Conservation (phyloP, 2,113 vertebrate species). For the Platanista minor region DNA sequence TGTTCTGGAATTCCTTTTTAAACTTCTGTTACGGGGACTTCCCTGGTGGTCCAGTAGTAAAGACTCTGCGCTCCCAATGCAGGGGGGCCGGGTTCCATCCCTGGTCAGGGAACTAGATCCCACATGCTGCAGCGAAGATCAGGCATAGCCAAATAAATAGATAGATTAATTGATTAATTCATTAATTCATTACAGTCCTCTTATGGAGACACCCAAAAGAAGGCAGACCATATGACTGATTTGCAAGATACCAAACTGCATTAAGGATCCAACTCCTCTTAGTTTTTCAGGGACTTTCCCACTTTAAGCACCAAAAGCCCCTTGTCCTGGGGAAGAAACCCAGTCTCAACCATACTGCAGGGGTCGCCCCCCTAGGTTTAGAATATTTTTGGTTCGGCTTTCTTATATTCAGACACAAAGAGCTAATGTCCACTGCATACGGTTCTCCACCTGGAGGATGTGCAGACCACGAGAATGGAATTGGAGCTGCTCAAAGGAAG, state of each 20-base stretch:
- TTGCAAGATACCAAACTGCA: not conserved
- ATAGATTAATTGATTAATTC: too few species aligned
- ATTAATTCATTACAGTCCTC: too few species aligned
- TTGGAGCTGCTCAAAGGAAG: not conserved
- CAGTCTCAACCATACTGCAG: fast-evolving
- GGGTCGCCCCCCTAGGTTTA: fast-evolving
- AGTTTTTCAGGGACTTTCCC: too few species aligned
- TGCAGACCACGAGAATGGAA: slow-evolving; percentile 11
- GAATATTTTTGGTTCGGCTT: not conserved
- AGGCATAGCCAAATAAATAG: too few species aligned
- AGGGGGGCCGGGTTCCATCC: too few species aligned
- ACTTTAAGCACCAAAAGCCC: not conserved
- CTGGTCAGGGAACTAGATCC: too few species aligned
- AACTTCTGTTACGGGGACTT: not conserved
- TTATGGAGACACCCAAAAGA: not conserved
- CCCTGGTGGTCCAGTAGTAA: too few species aligned
- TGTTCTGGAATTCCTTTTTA: not conserved
- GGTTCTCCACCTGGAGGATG: not conserved
- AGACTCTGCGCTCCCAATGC: too few species aligned
- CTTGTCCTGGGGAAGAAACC: fast-evolving
- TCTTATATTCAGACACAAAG: not conserved
- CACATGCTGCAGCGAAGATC: too few species aligned
- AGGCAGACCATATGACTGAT: not conserved
- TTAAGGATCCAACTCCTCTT: not conserved
- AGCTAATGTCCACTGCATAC: not conserved